These are phyloP conservation scores for Formica aserva DNA, from an alignment of 2,888 invertebrate species.

Conservation along the genomic window DNA sequence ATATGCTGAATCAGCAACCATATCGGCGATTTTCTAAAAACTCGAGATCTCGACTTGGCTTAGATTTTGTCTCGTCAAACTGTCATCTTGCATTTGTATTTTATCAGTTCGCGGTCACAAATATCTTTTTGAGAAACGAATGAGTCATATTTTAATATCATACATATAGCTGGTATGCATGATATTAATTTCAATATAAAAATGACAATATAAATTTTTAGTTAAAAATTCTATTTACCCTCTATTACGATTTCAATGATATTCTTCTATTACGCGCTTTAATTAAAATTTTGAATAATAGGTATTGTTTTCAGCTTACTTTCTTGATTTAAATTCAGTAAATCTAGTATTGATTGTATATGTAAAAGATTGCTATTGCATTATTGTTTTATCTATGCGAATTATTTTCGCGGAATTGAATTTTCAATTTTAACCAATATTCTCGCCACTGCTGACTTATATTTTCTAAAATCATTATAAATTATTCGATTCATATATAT, in stretches of 20 bases:
- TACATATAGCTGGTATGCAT: not conserved
- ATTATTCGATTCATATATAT: not conserved
- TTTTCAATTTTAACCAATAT: not conserved
- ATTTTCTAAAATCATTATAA: not conserved
- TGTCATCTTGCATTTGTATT: slow-evolving; percentile 18
- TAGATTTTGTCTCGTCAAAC: slow-evolving; percentile 42
- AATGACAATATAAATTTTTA: not conserved
- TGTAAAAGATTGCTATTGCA: not conserved
- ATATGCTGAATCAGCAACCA: slow-evolving; percentile 67
- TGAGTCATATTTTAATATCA: not conserved
- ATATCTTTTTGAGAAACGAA: not conserved
- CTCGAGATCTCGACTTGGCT: slow-evolving; percentile 49
- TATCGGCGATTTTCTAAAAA: slow-evolving; percentile 62
- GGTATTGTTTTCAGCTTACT: slow-evolving; percentile 9
- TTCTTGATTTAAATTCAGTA: slow-evolving; percentile 40
- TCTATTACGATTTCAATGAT: not conserved
- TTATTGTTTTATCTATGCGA: slow-evolving; percentile 44
- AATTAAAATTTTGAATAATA: slow-evolving; percentile 15
- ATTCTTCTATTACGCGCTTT: not conserved
- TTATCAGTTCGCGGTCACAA: not conserved
- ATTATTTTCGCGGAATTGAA: not conserved
- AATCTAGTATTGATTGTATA: slow-evolving; percentile 46
- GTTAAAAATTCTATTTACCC: not conserved
- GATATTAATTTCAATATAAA: not conserved
- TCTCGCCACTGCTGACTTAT: not conserved